These are phyloP conservation scores for Tanypteryx hageni DNA, from an alignment of 2,888 invertebrate species.

Conservation along the genomic window DNA sequence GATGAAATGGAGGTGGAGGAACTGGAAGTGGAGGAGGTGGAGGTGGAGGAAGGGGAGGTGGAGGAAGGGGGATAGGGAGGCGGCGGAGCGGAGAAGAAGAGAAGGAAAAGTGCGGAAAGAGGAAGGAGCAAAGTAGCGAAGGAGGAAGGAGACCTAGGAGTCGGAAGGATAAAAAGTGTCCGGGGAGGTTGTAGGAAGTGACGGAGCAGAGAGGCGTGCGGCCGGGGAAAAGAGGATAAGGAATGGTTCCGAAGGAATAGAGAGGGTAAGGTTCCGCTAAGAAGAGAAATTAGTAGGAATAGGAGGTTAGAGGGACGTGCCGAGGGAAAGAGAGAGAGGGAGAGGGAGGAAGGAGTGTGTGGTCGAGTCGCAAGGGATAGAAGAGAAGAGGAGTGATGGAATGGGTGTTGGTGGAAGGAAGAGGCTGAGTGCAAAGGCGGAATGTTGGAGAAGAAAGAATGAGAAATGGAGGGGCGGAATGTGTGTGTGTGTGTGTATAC, in stretches of 20 bases:
- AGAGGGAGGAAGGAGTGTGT: too few relatives aligned
- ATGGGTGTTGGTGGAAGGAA: not conserved
- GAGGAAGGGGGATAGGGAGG: too few relatives aligned
- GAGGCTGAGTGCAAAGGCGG: not conserved
- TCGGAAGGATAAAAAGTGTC: constrained; percentile 22
- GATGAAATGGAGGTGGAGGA: not conserved
- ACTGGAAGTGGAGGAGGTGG: too few relatives aligned
- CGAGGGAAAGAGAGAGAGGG: too few relatives aligned
- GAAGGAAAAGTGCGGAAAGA: not conserved
- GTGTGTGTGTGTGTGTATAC: not conserved
- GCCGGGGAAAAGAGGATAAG: too few relatives aligned
- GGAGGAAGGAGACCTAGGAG: not conserved
- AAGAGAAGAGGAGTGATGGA: not conserved
- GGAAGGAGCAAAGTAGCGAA: not conserved
- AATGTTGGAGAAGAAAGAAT: not conserved
- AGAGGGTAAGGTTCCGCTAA: too few relatives aligned
- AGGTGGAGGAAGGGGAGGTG: not conserved
- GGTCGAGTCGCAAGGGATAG: too few relatives aligned
- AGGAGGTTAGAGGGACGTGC: too few relatives aligned
- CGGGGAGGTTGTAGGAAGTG: constrained; percentile 11
- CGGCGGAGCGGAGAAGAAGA: not conserved
- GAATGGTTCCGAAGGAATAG: too few relatives aligned
- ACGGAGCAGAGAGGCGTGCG: not conserved
- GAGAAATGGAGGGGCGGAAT: not conserved
- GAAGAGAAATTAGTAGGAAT: too few relatives aligned